Base-by-base conservation (phyloP, 1,140 invertebrate species). In the Hypsibius dujardini region DNA sequence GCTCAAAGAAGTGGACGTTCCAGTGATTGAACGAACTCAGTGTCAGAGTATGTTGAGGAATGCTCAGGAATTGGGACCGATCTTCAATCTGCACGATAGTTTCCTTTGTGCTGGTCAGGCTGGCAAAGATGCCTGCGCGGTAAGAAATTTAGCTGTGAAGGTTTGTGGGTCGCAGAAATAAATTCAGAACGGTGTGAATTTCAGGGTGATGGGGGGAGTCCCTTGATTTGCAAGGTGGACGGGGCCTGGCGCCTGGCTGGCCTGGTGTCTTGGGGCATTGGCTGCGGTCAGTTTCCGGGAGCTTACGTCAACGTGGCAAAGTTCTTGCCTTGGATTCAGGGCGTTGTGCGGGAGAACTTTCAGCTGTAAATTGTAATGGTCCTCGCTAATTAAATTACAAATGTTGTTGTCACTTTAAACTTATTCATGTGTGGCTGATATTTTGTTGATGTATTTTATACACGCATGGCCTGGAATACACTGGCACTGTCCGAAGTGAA, bases 261-360 rank as follows among this genome's bases (percentile, higher is more conserved):
- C 47, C 86, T 95, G 14, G 90, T 93, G 0, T 91, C 89, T 15
- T 95, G 89, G 88, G 93, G 93, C 46, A 90, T 92, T 75, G 90
- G 90, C 46, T 95, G 92, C 77, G 92, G 90, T 2, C 86, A 90
- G 78, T 90, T 89, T 80, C 92, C 92, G 1, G 92, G 92, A 12
- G 90, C 92, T 0, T 92, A 92, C 78, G 88, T 87, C 0, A 82
- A 87, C 73, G 85, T 90, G 47, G 85, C 86, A 15, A 81, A 86
- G 76, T 89, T 88, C 79, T 78, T 88, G 74, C 83, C 84, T 12
- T 91, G 89, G 89, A 89, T 90, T 42, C 3, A 14, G 7, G 45
- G 42, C 62, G 62, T 42, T 56, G 7, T 56, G 50, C 50, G n/a
- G 50, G 50, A 56, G n/a, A 56, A 56, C 50, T 56, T 7, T n/a